Conservation (phyloP, 2,113 vertebrate species). For the Blennius ocellaris region DNA sequence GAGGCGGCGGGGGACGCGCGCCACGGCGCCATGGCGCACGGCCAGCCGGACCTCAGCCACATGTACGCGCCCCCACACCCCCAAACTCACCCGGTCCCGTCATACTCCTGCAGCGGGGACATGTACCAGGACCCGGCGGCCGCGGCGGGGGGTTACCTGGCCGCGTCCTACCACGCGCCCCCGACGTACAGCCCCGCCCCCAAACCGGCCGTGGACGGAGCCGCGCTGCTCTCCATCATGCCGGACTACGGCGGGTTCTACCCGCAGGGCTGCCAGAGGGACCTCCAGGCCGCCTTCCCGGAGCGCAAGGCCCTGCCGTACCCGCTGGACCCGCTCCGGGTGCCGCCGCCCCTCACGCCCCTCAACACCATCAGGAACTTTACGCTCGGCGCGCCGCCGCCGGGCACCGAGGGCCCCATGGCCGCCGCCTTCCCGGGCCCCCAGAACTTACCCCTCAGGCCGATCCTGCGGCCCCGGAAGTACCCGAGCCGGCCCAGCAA, state of each 20-base stretch:
- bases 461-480: conserved; percentile 90
- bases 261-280: conserved; percentile 88
- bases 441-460: conserved; percentile 88
- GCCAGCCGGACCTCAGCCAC: conserved; percentile 89
- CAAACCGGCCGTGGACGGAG: conserved; percentile 84
- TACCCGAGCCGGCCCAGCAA: conserved; percentile 95
- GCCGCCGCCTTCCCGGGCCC: conserved; percentile 82
- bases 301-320: conserved; percentile 92
- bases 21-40: conserved; percentile 87
- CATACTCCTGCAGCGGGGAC: conserved; percentile 89
- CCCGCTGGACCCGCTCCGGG: conserved; percentile 87
- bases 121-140: conserved; percentile 89
- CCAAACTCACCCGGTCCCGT: conserved; percentile 74
- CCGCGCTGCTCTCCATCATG: conserved; percentile 88
- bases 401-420: conserved; percentile 76
- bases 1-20: conserved; percentile 51
- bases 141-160: conserved; percentile 82
- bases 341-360: conserved; percentile 92
- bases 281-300: conserved; percentile 83
- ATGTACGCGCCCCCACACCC: conserved; percentile 89
- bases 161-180: conserved; percentile 84
- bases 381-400: conserved; percentile 83
- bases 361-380: conserved; percentile 96
- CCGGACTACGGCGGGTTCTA: conserved; percentile 92
- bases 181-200: conserved; percentile 86